These are phyloP conservation scores for Escarpia spicata DNA, from an alignment of 2,888 invertebrate genomes.

Conservation along the genomic window DNA sequence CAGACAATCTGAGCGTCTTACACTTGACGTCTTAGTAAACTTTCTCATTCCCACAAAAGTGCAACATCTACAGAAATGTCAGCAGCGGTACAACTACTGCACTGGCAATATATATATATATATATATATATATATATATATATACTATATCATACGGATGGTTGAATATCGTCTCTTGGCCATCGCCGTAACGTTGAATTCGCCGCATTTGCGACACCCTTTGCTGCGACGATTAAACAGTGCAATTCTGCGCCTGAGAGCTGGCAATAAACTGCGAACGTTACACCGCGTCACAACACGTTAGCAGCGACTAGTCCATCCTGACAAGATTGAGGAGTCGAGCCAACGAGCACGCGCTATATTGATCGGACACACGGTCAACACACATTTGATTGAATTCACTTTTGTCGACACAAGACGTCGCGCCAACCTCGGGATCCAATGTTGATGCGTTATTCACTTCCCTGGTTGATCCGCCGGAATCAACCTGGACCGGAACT, in stretches of 20 bases:
- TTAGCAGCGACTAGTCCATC: background rate
- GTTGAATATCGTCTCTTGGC: background rate
- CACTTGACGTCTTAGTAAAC: background rate
- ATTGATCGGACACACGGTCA: background rate
- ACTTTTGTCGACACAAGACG: background rate
- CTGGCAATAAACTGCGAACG: background rate
- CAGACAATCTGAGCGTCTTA: background rate
- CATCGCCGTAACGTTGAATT: background rate
- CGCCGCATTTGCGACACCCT: background rate
- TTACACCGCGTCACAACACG: background rate
- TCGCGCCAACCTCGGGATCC: background rate
- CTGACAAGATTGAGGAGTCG: background rate
- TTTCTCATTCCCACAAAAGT: background rate
- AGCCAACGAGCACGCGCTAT: background rate
- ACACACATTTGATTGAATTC: conserved; percentile 8
- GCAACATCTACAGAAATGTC: background rate
- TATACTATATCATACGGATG: background rate
- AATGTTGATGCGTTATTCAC: background rate
- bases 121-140: background rate
- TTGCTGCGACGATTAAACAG: background rate
- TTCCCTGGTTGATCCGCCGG: background rate
- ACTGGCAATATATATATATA: no score
- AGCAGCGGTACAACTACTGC: background rate
- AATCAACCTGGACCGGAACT: no score
- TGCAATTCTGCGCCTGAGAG: background rate